Evolutionary conservation across 2,797 vertebrate species (phyloP), one percentile per base, ranked within the genome.

Genomic region (Gouania willdenowi): DNA sequence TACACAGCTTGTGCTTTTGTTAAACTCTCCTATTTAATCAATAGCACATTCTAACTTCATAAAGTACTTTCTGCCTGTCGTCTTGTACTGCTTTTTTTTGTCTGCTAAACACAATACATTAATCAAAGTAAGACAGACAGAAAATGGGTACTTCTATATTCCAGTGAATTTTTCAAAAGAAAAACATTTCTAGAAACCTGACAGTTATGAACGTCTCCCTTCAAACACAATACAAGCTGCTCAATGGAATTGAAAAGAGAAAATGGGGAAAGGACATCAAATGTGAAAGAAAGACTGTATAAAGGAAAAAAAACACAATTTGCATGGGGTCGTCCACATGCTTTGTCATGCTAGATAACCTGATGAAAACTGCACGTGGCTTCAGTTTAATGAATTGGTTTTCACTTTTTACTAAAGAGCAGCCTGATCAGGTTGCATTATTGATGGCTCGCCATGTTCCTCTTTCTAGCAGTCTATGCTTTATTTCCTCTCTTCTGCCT

Each of bases 171-270:
- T 65, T 44, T 51, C 36, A 66, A 51, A 66, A 68, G 27, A 71
- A 62, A 71, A 58, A 61, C 46, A 67, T 66, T 76, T 71, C 57
- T 56, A 47, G 35, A 68, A 62, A 53, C 54, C 32, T 68, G 84
- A 81, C 73, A 76, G 73, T 57, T 59, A 27, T 37, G 56, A 74
- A 66, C 62, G 54, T 59, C 24, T 21, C 33, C 38, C 36, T 61
- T 75, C 36, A 54, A 31, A 66, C 66, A 36, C 30, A 31, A 39
- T n/a, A 22, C 45, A 31, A 37, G 43, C 50, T 24, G 47, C 40
- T 41, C 59, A 71, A 74, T 64, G 31, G 42, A 43, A 41, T 35
- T 41, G 38, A 51, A 57, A 42, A 46, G 23, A 24, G 27, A 45
- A 32, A 51, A 29, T 8, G 3, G 13, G 13, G 13, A 13, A 13